Evolutionary conservation across 1,140 invertebrate species (phyloP), one percentile per base, ranked within the genome.

Genomic region (Belonocnema kinseyi): DNA sequence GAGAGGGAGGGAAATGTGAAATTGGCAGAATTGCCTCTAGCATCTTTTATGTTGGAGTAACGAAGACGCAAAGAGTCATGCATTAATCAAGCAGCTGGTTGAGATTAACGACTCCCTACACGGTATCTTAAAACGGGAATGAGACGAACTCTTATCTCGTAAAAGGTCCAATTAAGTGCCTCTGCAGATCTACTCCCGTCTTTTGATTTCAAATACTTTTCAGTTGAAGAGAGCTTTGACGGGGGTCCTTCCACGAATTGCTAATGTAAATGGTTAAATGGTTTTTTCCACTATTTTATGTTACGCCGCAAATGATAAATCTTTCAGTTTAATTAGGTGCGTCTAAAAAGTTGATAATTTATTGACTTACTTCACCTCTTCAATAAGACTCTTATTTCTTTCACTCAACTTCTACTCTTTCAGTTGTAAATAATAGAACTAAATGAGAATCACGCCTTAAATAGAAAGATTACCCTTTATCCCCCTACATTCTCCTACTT

Each of bases 71-170:
- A 33, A 66, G 61, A 40, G 61, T 14, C 40, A 61, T 26, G 73
- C 54, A 76, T 72, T 72, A 76, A 76, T 76, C 75, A 76, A 76
- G 75, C 50, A 72, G 75, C 52, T 51, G 50, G 74, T 75, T 51
- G 40, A 75, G 75, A 76, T 76, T 76, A 76, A 76, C 75, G 75
- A 76, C 66, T 71, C 54, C 46, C 70, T 72, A 54, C 54, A 17
- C 56, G 40, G 58, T 75, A 66, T 76, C 51, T 66, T 21, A 17
- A 21, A 72, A 72, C 51, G 50, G n/a, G 46, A 71, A 71, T 61
- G 26, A 52, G 66, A 72, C 51, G 66, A 66, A 66, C 40, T 66
- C 61, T 66, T 40, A 26, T 16, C 6, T 21, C 33, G 61, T 66
- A 66, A 66, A 66, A 66, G 61, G 61, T 66, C 61, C 61, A 66